These are phyloP conservation scores for Drosophila virilis DNA, from an alignment of 1,140 invertebrate species.

Conservation along the genomic window DNA sequence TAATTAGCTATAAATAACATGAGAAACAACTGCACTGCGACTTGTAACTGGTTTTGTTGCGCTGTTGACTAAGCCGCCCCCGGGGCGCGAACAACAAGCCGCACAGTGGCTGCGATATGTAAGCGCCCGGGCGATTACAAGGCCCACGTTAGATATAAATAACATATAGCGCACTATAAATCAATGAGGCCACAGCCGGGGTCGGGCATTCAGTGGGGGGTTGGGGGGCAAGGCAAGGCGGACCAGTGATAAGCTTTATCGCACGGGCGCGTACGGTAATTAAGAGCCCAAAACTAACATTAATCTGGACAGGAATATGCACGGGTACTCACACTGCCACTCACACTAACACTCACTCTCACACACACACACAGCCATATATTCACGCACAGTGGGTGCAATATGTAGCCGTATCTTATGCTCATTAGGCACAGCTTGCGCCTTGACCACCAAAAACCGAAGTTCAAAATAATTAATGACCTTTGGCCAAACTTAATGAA, in stretches of 20 bases:
- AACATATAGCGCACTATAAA: slow-evolving; percentile 78
- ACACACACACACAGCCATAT: neutral
- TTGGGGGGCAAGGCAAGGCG: neutral
- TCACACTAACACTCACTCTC: slow-evolving; percentile 8
- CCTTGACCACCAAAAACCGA: slow-evolving; percentile 70
- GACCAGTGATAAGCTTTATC: slow-evolving; percentile 71
- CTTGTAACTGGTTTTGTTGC: slow-evolving; percentile 53
- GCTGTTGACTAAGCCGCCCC: slow-evolving; percentile 41
- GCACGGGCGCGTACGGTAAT: slow-evolving; percentile 77
- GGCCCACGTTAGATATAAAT: slow-evolving; percentile 62
- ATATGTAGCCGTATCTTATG: slow-evolving; percentile 67
- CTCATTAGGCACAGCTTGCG: slow-evolving; percentile 80
- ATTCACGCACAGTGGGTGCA: slow-evolving; percentile 1
- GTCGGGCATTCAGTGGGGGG: neutral
- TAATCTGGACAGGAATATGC: slow-evolving; percentile 61
- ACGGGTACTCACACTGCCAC: slow-evolving; percentile 19
- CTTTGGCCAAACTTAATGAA: slow-evolving; percentile 79
- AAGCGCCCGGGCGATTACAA: slow-evolving; percentile 62
- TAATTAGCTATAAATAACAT: slow-evolving; percentile 82
- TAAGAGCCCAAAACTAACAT: slow-evolving; percentile 75
- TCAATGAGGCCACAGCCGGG: slow-evolving; percentile 48
- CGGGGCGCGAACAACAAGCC: slow-evolving; percentile 32
- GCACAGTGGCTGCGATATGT: slow-evolving; percentile 59
- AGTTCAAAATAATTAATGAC: slow-evolving; percentile 83
- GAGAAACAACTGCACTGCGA: slow-evolving; percentile 54